Evolutionary conservation across 2,113 vertebrate genomes (phyloP).

Genomic region (human): DNA sequence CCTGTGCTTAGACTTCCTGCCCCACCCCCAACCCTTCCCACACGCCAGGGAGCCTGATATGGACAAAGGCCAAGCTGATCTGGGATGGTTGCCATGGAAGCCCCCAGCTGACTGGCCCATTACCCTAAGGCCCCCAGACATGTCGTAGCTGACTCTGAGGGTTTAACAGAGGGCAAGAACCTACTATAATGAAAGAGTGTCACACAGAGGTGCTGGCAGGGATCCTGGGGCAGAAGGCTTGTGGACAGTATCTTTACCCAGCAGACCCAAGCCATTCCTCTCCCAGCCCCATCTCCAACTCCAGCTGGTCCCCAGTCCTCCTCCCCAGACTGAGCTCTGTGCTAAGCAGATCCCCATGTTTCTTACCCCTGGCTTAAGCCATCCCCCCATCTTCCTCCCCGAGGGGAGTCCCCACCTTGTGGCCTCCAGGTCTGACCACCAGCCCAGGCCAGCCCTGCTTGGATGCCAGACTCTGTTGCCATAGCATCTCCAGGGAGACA

Average conservation of each 20-base stretch:
- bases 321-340: neutral
- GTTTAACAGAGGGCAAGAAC: neutral
- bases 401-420: neutral
- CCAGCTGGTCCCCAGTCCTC: neutral
- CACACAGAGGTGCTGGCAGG: neutral
- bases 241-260: neutral
- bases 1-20: slow-evolving; percentile 45
- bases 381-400: neutral
- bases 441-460: slow-evolving; percentile 66
- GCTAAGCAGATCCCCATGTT: neutral
- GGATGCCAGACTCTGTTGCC: slow-evolving; percentile 88
- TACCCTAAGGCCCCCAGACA: neutral
- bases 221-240: neutral
- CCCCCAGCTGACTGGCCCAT: slow-evolving; percentile 1
- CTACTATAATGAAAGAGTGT: neutral
- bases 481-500: slow-evolving; percentile 95
- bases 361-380: neutral
- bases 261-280: neutral
- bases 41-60: slow-evolving; percentile 37
- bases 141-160: neutral
- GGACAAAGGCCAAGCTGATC: slow-evolving; percentile 45
- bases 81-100: slow-evolving; percentile 61
- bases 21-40: neutral
- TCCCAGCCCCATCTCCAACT: neutral
- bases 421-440: slow-evolving; percentile 67